phyloP scores from a whole-genome alignment of 2,797 vertebrate genomes.

The Merluccius polli region DNA sequence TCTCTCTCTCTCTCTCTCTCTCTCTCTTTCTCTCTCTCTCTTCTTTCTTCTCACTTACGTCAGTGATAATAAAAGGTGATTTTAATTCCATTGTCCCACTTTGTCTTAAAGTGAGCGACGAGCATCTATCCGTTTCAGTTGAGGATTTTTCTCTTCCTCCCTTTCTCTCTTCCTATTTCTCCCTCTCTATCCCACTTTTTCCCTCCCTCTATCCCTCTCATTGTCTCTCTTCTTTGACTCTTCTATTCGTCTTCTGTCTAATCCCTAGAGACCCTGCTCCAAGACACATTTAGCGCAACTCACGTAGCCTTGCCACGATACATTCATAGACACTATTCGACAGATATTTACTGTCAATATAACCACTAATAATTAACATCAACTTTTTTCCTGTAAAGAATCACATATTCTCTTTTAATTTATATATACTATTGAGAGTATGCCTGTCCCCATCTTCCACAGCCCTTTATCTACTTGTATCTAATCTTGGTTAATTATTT shows the following conservation, averaged over 20 bases:
- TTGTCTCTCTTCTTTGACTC: neutral
- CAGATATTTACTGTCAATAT: neutral
- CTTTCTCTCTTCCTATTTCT: conserved; percentile 5
- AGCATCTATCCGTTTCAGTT: conserved; percentile 19
- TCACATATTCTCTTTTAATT: neutral
- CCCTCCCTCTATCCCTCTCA: neutral
- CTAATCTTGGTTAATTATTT: neutral
- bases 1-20: neutral
- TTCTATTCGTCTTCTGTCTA: neutral
- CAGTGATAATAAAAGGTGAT: conserved; percentile 10
- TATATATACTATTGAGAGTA: neutral
- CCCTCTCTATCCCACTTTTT: neutral
- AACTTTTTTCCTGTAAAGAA: neutral
- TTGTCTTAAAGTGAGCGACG: conserved; percentile 32
- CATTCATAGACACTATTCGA: neutral
- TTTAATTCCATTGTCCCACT: conserved; percentile 13
- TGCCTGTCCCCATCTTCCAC: neutral
- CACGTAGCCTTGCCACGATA: neutral
- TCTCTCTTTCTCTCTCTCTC: conserved; percentile 9
- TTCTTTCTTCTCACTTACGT: neutral
- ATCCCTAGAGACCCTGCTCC: conserved; percentile 12
- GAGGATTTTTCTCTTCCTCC: conserved; percentile 24
- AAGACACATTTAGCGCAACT: neutral
- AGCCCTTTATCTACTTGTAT: neutral
- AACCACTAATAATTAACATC: neutral